phyloP scores from a whole-genome alignment of 1,140 invertebrate genomes.

The Cherax quadricarinatus region DNA sequence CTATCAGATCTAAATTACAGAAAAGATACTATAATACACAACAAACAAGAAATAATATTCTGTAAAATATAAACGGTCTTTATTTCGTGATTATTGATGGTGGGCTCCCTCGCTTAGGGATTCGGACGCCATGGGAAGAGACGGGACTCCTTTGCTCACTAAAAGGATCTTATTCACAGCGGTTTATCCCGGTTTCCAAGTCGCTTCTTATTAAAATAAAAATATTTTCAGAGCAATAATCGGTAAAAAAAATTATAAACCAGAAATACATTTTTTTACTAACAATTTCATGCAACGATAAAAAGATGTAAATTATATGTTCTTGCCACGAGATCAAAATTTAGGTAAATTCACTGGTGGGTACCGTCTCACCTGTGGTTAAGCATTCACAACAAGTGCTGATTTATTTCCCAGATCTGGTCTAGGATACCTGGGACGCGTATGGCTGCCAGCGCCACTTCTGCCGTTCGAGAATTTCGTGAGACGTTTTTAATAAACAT shows the following conservation, averaged over 20 bases:
- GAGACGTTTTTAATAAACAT: neutral
- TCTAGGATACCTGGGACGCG: conserved; percentile 23
- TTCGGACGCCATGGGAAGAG: conserved; percentile 55
- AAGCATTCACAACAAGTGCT: conserved; percentile 66
- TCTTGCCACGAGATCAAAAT: neutral
- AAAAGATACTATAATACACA: too few species aligned
- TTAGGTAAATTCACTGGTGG: neutral
- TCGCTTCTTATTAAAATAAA: neutral
- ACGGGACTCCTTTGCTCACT: conserved; percentile 22
- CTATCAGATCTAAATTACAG: neutral
- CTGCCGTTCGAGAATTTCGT: neutral
- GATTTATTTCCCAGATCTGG: conserved; percentile 49
- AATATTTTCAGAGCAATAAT: too few species aligned
- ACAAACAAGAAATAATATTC: too few species aligned
- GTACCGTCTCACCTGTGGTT: conserved; percentile 54
- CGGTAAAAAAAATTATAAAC: too few species aligned
- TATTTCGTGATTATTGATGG: neutral
- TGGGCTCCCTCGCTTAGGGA: neutral
- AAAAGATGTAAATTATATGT: too few species aligned
- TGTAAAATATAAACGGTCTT: neutral
- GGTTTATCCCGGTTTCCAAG: conserved; percentile 51
- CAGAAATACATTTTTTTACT: too few species aligned
- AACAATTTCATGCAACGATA: too few species aligned
- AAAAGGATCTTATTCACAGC: conserved; percentile 65
- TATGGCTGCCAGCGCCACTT: neutral